Conservation (phyloP, 2,888 invertebrate genomes). For the Fissipunctia ypsillon region DNA sequence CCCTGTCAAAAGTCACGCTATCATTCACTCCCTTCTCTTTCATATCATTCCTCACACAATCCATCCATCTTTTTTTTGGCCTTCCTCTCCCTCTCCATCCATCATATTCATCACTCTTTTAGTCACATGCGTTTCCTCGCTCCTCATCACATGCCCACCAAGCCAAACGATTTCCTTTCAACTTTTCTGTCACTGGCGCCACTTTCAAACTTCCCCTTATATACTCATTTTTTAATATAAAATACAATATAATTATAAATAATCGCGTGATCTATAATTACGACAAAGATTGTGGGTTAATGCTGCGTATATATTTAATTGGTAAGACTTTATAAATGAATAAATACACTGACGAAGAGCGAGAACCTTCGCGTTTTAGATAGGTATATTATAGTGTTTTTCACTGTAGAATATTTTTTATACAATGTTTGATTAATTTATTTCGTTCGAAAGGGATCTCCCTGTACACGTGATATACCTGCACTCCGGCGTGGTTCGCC, state of each 20-base stretch:
- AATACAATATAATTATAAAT: too few relatives aligned
- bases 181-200: not conserved
- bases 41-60: too few relatives aligned
- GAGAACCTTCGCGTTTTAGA: not conserved
- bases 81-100: too few relatives aligned
- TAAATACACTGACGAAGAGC: not conserved
- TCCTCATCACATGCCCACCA: not conserved
- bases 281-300: too few relatives aligned
- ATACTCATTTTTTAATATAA: too few relatives aligned
- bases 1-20: too few relatives aligned
- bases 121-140: not conserved
- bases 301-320: too few relatives aligned
- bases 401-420: too few relatives aligned
- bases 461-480: conserved; percentile 70
- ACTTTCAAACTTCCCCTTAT: too few relatives aligned
- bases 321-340: not conserved
- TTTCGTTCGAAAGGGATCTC: not conserved
- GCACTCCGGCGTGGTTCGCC: conserved; percentile 94
- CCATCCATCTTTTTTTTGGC: too few relatives aligned
- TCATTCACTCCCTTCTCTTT: too few relatives aligned
- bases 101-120: not conserved
- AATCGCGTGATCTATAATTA: too few relatives aligned
- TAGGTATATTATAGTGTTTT: not conserved
- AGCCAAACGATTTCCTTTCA: not conserved
- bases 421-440: not conserved